Percentiles rank a stretch among this genome's conserved stretches.
Evolutionary conservation across 2,888 invertebrate species (phyloP).

Genomic region (Megamerina dolium): DNA sequence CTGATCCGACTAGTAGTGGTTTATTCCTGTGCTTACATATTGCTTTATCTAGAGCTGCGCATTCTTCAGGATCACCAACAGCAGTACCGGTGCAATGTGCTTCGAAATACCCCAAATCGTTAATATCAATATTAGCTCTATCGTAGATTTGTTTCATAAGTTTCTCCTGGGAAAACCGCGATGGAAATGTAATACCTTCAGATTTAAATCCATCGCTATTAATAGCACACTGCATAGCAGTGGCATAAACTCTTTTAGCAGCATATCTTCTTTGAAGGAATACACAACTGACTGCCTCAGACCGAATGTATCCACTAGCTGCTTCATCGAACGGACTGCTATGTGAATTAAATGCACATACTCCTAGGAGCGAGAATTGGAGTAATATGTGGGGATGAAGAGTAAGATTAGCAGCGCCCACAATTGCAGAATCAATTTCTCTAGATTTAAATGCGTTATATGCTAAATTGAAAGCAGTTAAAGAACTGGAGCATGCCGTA

Average conservation of each 20-base stretch:
- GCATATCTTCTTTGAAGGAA: slow-evolving; percentile 66
- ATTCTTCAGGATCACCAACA: slow-evolving; percentile 89
- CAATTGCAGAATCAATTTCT: slow-evolving; percentile 81
- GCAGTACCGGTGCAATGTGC: slow-evolving; percentile 79
- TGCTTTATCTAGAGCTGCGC: slow-evolving; percentile 72
- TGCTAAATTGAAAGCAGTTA: slow-evolving; percentile 79
- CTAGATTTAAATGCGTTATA: slow-evolving; percentile 70
- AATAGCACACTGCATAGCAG: slow-evolving; percentile 68
- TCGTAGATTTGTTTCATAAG: slow-evolving; percentile 61
- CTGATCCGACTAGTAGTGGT: slow-evolving; percentile 79
- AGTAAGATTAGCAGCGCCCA: slow-evolving; percentile 56
- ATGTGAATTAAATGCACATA: slow-evolving; percentile 74
- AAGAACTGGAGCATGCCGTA: slow-evolving; percentile 91
- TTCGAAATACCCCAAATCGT: slow-evolving; percentile 68
- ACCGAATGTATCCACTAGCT: slow-evolving; percentile 77
- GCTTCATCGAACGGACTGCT: slow-evolving; percentile 87
- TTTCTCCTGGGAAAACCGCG: slow-evolving; percentile 58
- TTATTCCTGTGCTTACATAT: slow-evolving; percentile 69
- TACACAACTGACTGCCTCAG: slow-evolving; percentile 67
- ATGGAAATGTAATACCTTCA: slow-evolving; percentile 64
- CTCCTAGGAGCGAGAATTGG: slow-evolving; percentile 55
- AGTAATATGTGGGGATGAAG: background rate
- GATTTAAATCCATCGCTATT: slow-evolving; percentile 75
- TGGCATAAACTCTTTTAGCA: slow-evolving; percentile 63
- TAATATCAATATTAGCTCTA: slow-evolving; percentile 66